Conservation (phyloP, 1,140 invertebrate genomes). For the Cataglyphis hispanica region DNA sequence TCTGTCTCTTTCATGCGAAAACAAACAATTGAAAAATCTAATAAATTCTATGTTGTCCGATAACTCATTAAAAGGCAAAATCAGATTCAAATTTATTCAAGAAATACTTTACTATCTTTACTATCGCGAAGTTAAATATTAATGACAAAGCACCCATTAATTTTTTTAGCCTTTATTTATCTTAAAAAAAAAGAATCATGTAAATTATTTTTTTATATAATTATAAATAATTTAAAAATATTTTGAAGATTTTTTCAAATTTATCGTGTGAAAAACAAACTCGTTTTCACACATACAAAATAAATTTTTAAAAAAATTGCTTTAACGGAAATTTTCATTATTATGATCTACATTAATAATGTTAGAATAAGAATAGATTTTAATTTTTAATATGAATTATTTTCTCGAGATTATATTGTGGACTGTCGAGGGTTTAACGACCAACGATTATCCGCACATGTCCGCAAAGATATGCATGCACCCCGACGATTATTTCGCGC, state of each 20-base stretch:
- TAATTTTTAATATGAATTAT: not conserved
- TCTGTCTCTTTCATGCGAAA: not conserved
- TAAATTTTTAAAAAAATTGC: too few species aligned
- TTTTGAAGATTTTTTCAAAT: not conserved
- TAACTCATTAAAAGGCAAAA: constrained; percentile 30
- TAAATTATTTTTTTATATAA: not conserved
- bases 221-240: not conserved
- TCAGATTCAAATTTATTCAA: constrained; percentile 10
- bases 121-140: not conserved
- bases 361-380: not conserved
- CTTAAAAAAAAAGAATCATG: not conserved
- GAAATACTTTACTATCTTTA: not conserved
- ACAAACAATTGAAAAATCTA: constrained; percentile 22
- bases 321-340: not conserved
- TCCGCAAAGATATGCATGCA: not conserved
- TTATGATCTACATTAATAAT: not conserved
- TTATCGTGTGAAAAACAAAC: not conserved
- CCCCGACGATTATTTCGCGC: constrained; percentile 30
- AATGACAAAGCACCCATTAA: not conserved
- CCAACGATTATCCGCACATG: not conserved
- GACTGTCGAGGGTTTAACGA: not conserved
- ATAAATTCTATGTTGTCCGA: not conserved
- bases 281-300: not conserved
- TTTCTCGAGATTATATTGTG: not conserved
- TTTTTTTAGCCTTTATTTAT: not conserved